These are phyloP conservation scores for Leptonema lineaticorne DNA, from an alignment of 1,140 invertebrate species.

Conservation along the genomic window DNA sequence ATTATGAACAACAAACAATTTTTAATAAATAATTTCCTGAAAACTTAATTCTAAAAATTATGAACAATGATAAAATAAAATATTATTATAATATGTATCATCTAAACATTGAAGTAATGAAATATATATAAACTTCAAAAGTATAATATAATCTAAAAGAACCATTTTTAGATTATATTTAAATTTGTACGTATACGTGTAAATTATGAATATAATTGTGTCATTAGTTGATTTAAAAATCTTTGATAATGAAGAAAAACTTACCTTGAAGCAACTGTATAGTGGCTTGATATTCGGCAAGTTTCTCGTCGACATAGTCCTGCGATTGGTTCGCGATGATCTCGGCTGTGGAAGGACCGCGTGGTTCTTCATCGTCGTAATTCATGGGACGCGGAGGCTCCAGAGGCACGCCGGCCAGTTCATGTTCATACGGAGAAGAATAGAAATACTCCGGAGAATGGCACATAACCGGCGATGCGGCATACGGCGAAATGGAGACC, in stretches of 20 bases:
- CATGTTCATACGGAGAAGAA: slow-evolving; percentile 61
- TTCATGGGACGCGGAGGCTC: slow-evolving; percentile 63
- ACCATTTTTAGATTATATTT: too few species aligned
- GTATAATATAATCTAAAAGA: too few species aligned
- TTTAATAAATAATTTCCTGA: too few species aligned
- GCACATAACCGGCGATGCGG: slow-evolving; percentile 57
- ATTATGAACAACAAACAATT: too few species aligned
- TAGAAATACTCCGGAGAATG: slow-evolving; percentile 65
- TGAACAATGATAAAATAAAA: too few species aligned
- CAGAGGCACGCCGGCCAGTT: slow-evolving; percentile 67
- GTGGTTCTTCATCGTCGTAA: slow-evolving; percentile 66
- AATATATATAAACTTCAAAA: too few species aligned
- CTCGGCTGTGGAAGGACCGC: slow-evolving; percentile 81
- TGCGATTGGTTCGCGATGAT: slow-evolving; percentile 91
- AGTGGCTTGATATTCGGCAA: slow-evolving; percentile 89
- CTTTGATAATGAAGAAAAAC: slow-evolving; percentile 43
- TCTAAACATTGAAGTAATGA: too few species aligned
- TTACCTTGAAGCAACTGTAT: slow-evolving; percentile 88
- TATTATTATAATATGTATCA: too few species aligned
- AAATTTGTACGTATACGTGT: too few species aligned
- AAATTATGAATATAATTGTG: too few species aligned
- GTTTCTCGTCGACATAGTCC: slow-evolving; percentile 90
- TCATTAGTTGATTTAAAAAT: too few species aligned
- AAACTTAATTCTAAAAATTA: too few species aligned
- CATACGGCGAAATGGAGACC: slow-evolving; percentile 55